These are phyloP conservation scores for Lochmaea capreae DNA, from an alignment of 2,888 invertebrate genomes.

Conservation along the genomic window DNA sequence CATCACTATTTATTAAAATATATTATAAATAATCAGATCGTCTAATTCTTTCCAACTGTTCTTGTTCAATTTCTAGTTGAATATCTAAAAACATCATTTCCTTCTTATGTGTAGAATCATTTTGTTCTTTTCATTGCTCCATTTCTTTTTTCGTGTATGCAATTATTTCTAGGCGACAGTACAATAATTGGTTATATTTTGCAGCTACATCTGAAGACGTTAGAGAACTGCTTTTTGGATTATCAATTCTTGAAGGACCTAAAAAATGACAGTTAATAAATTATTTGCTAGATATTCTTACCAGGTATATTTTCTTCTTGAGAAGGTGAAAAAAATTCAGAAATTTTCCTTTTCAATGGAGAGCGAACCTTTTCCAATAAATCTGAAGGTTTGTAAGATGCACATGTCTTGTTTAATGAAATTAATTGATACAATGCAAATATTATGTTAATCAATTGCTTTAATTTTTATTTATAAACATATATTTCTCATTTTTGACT, in stretches of 20 bases:
- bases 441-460: no score
- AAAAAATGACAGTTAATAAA: background rate
- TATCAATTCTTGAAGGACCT: slow-evolving; percentile 15
- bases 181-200: slow-evolving; percentile 12
- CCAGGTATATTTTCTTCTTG: slow-evolving; percentile 19
- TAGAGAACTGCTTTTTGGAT: slow-evolving; percentile 7
- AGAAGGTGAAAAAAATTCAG: no score
- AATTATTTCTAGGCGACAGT: slow-evolving; percentile 7
- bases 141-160: background rate
- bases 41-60: no score
- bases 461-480: background rate
- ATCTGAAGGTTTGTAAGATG: slow-evolving; percentile 12
- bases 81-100: slow-evolving; percentile 14
- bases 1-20: no score
- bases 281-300: slow-evolving; percentile 14
- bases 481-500: no score
- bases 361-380: slow-evolving; percentile 6
- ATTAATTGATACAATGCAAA: background rate
- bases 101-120: background rate
- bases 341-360: slow-evolving; percentile 22
- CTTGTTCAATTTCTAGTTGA: no score
- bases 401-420: slow-evolving; percentile 3
- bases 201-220: slow-evolving; percentile 9
- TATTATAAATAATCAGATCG: no score
- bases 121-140: background rate